Evolutionary conservation across 2,797 vertebrate species (phyloP).

Genomic region (Salarias fasciatus): DNA sequence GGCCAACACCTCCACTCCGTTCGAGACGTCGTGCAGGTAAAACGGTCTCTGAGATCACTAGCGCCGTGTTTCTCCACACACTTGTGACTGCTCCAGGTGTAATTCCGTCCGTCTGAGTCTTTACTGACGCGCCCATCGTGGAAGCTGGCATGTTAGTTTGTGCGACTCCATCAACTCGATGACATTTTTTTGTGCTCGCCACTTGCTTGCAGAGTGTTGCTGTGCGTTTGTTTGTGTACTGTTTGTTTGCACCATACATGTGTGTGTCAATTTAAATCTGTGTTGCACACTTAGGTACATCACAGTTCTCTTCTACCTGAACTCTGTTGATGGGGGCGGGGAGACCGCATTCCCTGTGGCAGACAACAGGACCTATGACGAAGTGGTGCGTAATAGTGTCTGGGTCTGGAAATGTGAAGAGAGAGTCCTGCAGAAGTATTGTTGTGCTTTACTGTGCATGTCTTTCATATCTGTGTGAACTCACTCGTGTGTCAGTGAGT

Average conservation of each 20-base stretch:
- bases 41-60: not conserved
- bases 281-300: slow-evolving; percentile 90
- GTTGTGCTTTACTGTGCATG: slow-evolving; percentile 57
- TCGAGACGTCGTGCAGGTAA: slow-evolving; percentile 94
- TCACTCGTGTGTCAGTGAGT: slow-evolving; percentile 53
- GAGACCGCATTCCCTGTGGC: slow-evolving; percentile 98
- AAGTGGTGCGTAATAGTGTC: slow-evolving; percentile 88
- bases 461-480: slow-evolving; percentile 50
- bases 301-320: slow-evolving; percentile 98
- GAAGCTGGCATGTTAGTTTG: slow-evolving; percentile 49
- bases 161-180: slow-evolving; percentile 15
- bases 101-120: slow-evolving; percentile 31
- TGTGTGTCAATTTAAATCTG: slow-evolving; percentile 68
- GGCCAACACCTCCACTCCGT: slow-evolving; percentile 90
- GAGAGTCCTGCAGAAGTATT: slow-evolving; percentile 36
- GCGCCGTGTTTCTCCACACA: not conserved
- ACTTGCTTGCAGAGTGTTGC: slow-evolving; percentile 21
- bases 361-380: slow-evolving; percentile 98
- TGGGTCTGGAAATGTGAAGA: slow-evolving; percentile 42
- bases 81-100: slow-evolving; percentile 6
- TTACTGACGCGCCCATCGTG: slow-evolving; percentile 39
- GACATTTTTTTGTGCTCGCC: slow-evolving; percentile 13
- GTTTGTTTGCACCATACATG: slow-evolving; percentile 49
- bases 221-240: slow-evolving; percentile 26
- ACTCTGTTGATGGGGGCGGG: slow-evolving; percentile 95